These are phyloP conservation scores for Neosilurus mollespiculum DNA, from an alignment of 2,797 vertebrate species.

Conservation along the genomic window DNA sequence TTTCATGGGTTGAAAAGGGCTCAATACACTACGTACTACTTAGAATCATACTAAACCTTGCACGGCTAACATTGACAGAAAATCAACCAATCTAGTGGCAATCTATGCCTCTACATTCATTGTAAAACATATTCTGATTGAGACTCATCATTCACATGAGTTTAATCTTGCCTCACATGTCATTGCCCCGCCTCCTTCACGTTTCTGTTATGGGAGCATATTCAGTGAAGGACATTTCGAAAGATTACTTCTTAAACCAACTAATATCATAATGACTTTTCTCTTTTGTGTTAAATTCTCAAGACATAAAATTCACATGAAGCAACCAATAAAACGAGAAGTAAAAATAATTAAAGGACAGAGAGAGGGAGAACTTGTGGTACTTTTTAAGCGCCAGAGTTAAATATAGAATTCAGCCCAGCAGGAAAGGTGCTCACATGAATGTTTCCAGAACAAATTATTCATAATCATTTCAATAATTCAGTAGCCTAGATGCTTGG, in stretches of 20 bases:
- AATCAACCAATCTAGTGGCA: no score
- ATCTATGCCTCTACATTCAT: no score
- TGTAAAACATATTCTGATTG: no score
- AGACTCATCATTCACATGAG: no score
- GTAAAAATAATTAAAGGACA: neutral
- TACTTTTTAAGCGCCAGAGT: constrained; percentile 51
- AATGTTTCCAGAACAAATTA: constrained; percentile 69
- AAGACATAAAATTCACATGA: constrained; percentile 27
- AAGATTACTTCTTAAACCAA: neutral
- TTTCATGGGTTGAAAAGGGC: no score
- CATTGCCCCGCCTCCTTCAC: neutral
- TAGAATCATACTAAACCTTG: no score
- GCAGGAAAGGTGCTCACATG: constrained; percentile 53
- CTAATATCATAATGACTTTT: neutral
- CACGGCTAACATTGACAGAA: no score
- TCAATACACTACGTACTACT: no score
- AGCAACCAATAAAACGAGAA: neutral
- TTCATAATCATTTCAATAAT: constrained; percentile 71
- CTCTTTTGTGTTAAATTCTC: constrained; percentile 20
- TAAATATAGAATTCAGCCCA: constrained; percentile 73
- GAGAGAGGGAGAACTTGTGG: constrained; percentile 41
- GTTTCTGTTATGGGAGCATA: neutral
- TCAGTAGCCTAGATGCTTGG: constrained; percentile 59
- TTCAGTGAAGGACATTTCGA: neutral
- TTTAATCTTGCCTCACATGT: no score